Evolutionary conservation across 1,140 invertebrate genomes (phyloP).

Genomic region (Neodiprion lecontei): DNA sequence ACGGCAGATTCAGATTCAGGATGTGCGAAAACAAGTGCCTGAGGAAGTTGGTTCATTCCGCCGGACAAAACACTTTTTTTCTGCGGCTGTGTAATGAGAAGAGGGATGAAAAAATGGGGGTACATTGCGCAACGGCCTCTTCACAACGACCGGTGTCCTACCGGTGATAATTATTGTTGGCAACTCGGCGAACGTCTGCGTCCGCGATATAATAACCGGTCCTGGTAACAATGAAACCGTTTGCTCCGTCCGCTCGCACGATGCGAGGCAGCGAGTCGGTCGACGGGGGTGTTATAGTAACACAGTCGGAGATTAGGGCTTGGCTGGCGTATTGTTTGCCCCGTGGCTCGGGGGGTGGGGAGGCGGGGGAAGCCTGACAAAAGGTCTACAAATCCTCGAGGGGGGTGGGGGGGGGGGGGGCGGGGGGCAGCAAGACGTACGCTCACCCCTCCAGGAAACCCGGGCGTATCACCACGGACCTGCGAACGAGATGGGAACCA

Average conservation of each 20-base stretch:
- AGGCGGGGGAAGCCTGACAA: neutral
- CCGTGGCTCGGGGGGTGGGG: neutral
- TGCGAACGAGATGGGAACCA: neutral
- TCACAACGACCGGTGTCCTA: neutral
- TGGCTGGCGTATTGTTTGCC: slow-evolving; percentile 19
- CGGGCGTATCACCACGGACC: neutral
- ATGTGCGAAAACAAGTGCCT: neutral
- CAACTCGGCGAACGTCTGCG: slow-evolving; percentile 9
- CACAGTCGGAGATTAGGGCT: slow-evolving; percentile 8
- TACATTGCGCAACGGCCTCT: neutral
- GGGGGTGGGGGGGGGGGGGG: neutral
- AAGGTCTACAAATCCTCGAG: slow-evolving; percentile 19
- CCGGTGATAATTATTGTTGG: slow-evolving; percentile 10
- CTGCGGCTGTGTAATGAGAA: neutral
- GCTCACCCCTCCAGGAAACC: neutral
- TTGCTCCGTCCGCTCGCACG: neutral
- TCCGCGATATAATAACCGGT: neutral
- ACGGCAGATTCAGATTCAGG: neutral
- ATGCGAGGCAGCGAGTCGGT: neutral
- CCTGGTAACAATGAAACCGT: slow-evolving; percentile 9
- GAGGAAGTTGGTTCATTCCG: neutral
- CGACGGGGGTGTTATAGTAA: slow-evolving; percentile 13
- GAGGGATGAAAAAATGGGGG: neutral
- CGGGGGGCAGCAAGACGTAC: neutral
- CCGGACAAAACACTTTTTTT: neutral